Evolutionary conservation across 2,113 vertebrate genomes (phyloP), one percentile per base, ranked within the genome.

Genomic region (Rhinolophus sinicus): DNA sequence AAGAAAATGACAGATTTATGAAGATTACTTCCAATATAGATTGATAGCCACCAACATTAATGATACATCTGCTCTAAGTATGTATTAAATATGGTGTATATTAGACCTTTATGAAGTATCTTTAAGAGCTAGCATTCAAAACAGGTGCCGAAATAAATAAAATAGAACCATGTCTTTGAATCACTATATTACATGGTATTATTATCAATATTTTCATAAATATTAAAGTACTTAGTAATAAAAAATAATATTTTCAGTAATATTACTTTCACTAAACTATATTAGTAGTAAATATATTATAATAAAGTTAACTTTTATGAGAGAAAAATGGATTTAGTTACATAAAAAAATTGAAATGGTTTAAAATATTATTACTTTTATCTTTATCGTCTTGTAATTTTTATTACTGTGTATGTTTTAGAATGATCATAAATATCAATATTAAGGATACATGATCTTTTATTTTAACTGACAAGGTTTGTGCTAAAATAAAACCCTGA

Each of bases 341-440:
- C 18, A 58, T 76, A 73, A 22, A 62, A 89, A 95, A 60, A 78
- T 19, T 54, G 6, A 64, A 60, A 64, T 24, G 90, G 6, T 21
- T 90, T 82, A 92, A 85, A 93, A 70, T 62, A 93, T 52, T n/a
- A 2, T 62, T 77, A 73, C 64, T 75, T 91, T 91, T 72, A 90
- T 44, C 14, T 81, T 87, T 62, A 64, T 40, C 5, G 28, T 83
- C 73, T 77, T 86, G 52, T 0, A 82, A 90, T 47, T 89, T 90
- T 58, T 77, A 89, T 72, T 88, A 65, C 16, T 82, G 12, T 33
- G 0, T 50, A 70, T 92, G 30, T 3, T 89, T 69, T 86, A 89
- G 60, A 86, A 44, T 77, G 11, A 47, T 19, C 21, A 77, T 65
- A 73, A 92, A 69, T 80, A 77, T 54, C 26, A 77, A n/a, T 40